A percentile compares a stretch with the other conserved stretches of the same genome.
Evolutionary conservation across 2,113 vertebrate genomes (phyloP).

Genomic region (Otolemur garnettii): DNA sequence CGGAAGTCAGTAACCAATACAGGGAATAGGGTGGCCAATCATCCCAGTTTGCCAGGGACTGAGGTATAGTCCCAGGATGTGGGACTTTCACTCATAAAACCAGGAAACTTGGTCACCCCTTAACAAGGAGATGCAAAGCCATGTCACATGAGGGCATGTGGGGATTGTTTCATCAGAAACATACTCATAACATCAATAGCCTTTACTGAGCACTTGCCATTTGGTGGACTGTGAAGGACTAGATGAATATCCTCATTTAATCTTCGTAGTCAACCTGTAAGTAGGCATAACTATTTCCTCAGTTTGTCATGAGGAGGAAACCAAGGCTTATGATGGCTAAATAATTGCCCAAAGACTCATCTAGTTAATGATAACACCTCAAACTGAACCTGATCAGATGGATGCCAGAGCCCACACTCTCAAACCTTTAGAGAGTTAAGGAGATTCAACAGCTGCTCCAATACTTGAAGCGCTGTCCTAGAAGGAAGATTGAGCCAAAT

Average conservation of each 20-base stretch:
- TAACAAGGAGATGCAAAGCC: neutral
- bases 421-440: neutral
- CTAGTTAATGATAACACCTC: neutral
- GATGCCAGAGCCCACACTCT: neutral
- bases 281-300: neutral
- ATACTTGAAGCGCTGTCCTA: neutral
- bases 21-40: fast-evolving
- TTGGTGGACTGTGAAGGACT: neutral
- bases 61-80: neutral
- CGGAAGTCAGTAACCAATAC: neutral
- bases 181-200: neutral
- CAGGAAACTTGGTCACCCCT: neutral
- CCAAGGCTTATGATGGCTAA: neutral
- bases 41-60: neutral
- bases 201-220: neutral
- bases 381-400: neutral
- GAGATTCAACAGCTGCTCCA: neutral
- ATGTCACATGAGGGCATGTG: neutral
- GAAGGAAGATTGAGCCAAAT: neutral
- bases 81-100: neutral
- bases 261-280: neutral
- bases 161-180: neutral
- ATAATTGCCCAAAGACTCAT: neutral
- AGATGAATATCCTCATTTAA: neutral
- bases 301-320: neutral